These are phyloP conservation scores for Melanotaenia parkinsoni DNA, from an alignment of 2,797 vertebrate genomes.

Conservation along the genomic window DNA sequence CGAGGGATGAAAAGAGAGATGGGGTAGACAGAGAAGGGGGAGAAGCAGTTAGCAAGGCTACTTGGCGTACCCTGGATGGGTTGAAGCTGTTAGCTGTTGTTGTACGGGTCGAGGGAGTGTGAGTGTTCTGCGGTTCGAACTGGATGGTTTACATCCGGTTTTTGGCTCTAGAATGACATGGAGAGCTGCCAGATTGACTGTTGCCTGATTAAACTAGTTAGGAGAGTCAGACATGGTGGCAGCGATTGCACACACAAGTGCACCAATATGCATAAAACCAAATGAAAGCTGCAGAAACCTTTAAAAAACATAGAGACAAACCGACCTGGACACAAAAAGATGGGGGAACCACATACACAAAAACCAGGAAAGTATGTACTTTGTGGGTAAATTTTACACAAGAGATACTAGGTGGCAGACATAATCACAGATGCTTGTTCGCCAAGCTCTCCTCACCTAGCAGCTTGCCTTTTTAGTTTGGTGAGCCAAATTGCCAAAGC, in stretches of 20 bases:
- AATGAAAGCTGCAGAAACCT: slow-evolving; percentile 34
- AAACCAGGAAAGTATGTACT: slow-evolving; percentile 25
- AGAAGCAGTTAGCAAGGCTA: slow-evolving; percentile 51
- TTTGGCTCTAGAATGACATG: slow-evolving; percentile 65
- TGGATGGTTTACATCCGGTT: slow-evolving; percentile 67
- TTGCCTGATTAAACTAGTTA: slow-evolving; percentile 76
- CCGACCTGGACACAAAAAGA: slow-evolving; percentile 18
- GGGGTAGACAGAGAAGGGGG: slow-evolving; percentile 55
- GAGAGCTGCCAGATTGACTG: slow-evolving; percentile 72
- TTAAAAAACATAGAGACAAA: slow-evolving; percentile 10
- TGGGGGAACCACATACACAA: slow-evolving; percentile 1
- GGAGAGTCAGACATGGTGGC: slow-evolving; percentile 64
- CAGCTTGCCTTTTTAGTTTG: slow-evolving; percentile 74
- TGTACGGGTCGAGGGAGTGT: slow-evolving; percentile 60
- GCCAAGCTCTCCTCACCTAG: slow-evolving; percentile 72
- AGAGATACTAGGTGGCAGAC: slow-evolving; percentile 74
- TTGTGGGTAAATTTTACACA: slow-evolving; percentile 47
- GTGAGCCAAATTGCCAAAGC: slow-evolving; percentile 75
- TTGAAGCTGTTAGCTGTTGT: slow-evolving; percentile 56
- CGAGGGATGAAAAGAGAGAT: slow-evolving; percentile 65
- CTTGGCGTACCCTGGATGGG: slow-evolving; percentile 37
- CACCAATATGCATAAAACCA: slow-evolving; percentile 22
- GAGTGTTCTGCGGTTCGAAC: slow-evolving; percentile 53
- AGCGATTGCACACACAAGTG: slow-evolving; percentile 41
- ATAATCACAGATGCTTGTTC: slow-evolving; percentile 76